Base-by-base conservation (phyloP, 1,140 invertebrate species). In the Phocides pigmalion region DNA sequence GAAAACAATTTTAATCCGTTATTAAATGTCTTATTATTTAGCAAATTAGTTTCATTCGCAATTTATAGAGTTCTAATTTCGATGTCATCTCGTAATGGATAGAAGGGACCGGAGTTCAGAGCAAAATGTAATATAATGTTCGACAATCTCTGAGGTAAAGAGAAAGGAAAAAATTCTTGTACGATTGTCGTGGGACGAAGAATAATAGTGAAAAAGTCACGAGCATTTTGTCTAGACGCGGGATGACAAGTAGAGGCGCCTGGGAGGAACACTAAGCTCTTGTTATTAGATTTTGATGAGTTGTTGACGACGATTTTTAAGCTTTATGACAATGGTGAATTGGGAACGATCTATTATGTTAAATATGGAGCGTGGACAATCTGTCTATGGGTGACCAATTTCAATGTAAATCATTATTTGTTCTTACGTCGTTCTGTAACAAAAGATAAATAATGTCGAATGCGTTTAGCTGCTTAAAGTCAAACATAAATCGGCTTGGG, bases 261-360 rank as follows among this genome's bases (percentile, higher is more conserved):
- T 51, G 74, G 61, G 49, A 63, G 46, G 22, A 69, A 63, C 76
- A 66, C 76, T 87, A 81, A 84, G 81, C 77, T 67, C 66, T 63
- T 76, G 74, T 85, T 85, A 87, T 87, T 85, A 82, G 77, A 80
- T 87, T 87, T 82, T 84, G 82, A 87, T 82, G 82, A 87, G 77
- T 81, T 82, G 82, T 82, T 82, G 73, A 81, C 76, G 70, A 73
- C 70, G 50, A 75, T 82, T 79, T 79, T 77, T 64, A 54, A 46
- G 14, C 41, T 14, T n/a, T n/a, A n/a, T n/a, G n/a, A n/a, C n/a
- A n/a, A n/a, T n/a, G n/a, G n/a, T n/a, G n/a, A n/a, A n/a, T n/a
- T n/a, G n/a, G n/a, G n/a, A n/a, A n/a, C n/a, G n/a, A n/a, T n/a
- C n/a, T n/a, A n/a, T n/a, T n/a, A n/a, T n/a, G n/a, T n/a, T n/a